phyloP scores from a whole-genome alignment of 2,797 vertebrate species.

The Clarias fuscus region DNA sequence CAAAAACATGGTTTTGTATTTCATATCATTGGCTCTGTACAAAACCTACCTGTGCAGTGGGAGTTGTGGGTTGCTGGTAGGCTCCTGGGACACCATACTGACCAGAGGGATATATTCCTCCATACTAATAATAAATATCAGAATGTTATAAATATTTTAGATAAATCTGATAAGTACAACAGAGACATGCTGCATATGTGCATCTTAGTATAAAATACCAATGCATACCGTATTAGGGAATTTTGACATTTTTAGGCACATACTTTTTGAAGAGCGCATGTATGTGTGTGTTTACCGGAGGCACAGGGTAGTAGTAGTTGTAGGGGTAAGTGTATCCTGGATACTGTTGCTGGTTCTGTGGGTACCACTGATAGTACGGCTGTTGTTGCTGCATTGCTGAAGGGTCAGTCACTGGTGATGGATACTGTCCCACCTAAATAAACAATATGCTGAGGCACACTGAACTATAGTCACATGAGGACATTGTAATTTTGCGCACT shows the following conservation, averaged over 20 bases:
- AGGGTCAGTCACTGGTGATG: conserved; percentile 68
- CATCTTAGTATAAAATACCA: not conserved
- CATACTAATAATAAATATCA: conserved; percentile 66
- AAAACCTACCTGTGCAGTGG: conserved; percentile 74
- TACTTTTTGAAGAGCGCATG: not conserved
- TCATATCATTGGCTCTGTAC: not conserved
- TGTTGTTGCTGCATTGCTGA: conserved; percentile 75
- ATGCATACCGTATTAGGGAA: no score
- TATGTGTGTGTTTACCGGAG: conserved; percentile 38
- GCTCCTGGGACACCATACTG: conserved; percentile 72
- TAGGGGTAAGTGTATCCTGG: conserved; percentile 84
- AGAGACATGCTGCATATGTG: not conserved
- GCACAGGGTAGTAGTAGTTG: conserved; percentile 54
- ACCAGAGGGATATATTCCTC: conserved; percentile 70
- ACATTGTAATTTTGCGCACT: no score
- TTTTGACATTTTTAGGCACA: not conserved
- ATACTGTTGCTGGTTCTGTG: conserved; percentile 80
- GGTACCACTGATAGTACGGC: conserved; percentile 84
- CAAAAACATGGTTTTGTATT: not conserved
- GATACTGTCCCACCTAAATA: conserved; percentile 68
- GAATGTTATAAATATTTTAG: not conserved
- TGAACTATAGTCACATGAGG: no score
- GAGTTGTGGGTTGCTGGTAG: conserved; percentile 66
- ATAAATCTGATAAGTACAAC: not conserved
- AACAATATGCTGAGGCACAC: no score